Conservation (phyloP, 1,140 invertebrate species). For the Aphelenchoides besseyi region DNA sequence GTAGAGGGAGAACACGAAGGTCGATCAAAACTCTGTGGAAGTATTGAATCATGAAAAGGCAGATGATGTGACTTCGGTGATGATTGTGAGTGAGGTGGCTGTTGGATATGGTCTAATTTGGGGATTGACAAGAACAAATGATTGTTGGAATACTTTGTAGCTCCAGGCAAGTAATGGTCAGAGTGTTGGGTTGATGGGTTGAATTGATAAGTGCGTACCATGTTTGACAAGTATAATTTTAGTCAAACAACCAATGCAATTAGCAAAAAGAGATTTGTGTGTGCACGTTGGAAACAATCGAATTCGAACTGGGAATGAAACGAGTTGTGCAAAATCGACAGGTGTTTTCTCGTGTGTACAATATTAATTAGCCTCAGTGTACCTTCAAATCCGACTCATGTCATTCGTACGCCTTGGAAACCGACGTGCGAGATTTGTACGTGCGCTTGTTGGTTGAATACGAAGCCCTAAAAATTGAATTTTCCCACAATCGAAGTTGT, state of each 20-base stretch:
- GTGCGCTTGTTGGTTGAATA: too few relatives aligned
- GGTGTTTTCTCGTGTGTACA: conserved; percentile 5
- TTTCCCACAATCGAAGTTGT: too few relatives aligned
- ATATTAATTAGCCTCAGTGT: too few relatives aligned
- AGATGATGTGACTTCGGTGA: background rate
- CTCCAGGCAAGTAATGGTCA: background rate
- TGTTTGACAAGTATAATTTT: background rate
- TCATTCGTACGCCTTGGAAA: too few relatives aligned
- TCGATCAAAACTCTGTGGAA: background rate
- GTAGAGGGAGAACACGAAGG: background rate
- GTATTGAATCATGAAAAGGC: background rate
- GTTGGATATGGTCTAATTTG: too few relatives aligned
- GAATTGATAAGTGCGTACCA: conserved; percentile 6
- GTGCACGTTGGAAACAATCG: background rate
- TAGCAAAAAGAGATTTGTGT: background rate
- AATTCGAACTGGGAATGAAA: too few relatives aligned
- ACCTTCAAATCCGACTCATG: too few relatives aligned
- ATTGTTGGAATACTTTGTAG: background rate
- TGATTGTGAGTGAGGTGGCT: too few relatives aligned
- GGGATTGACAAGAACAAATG: background rate
- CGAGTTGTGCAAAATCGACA: background rate
- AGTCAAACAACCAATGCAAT: background rate
- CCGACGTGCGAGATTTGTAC: too few relatives aligned
- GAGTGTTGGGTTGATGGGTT: background rate
- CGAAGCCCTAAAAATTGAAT: background rate